Percentiles rank a stretch among this genome's conserved stretches.
These are phyloP conservation scores for Sycophaga agraensis DNA, from an alignment of 1,140 invertebrate species.

Conservation along the genomic window DNA sequence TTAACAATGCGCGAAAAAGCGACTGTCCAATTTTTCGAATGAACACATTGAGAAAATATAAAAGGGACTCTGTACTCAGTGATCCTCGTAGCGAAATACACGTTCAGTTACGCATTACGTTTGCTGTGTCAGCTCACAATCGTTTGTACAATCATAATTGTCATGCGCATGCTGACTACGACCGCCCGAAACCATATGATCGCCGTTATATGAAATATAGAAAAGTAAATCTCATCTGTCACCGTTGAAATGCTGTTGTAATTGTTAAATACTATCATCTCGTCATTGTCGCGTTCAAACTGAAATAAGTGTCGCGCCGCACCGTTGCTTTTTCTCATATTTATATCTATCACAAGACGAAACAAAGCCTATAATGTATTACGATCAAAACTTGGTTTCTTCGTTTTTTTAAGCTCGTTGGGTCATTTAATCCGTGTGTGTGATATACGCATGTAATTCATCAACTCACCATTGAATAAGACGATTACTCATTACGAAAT, in stretches of 20 bases:
- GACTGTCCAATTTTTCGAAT: too few species aligned
- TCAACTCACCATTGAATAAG: too few species aligned
- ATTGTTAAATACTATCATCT: slow-evolving; percentile 29
- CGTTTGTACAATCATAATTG: slow-evolving; percentile 12
- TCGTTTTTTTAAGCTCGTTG: background rate
- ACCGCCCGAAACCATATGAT: background rate
- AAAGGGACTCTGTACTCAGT: too few species aligned
- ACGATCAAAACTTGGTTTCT: background rate
- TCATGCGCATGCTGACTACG: background rate
- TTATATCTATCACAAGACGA: slow-evolving; percentile 7
- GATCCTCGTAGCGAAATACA: background rate
- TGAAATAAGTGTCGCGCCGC: slow-evolving; percentile 7
- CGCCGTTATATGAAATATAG: slow-evolving; percentile 2
- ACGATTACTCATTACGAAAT: background rate
- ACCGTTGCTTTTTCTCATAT: slow-evolving; percentile 20
- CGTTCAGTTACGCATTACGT: background rate
- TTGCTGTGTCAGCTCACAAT: background rate
- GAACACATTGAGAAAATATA: too few species aligned
- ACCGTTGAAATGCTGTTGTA: slow-evolving; percentile 37
- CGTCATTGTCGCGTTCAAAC: slow-evolving; percentile 32
- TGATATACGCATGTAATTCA: too few species aligned
- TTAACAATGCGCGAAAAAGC: too few species aligned
- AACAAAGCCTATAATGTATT: too few species aligned
- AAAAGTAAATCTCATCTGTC: slow-evolving; percentile 17
- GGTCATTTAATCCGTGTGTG: too few species aligned